Percentiles rank a stretch among this genome's conserved stretches.
Evolutionary conservation across 2,797 vertebrate species (phyloP).

Genomic region (Pampus argenteus): DNA sequence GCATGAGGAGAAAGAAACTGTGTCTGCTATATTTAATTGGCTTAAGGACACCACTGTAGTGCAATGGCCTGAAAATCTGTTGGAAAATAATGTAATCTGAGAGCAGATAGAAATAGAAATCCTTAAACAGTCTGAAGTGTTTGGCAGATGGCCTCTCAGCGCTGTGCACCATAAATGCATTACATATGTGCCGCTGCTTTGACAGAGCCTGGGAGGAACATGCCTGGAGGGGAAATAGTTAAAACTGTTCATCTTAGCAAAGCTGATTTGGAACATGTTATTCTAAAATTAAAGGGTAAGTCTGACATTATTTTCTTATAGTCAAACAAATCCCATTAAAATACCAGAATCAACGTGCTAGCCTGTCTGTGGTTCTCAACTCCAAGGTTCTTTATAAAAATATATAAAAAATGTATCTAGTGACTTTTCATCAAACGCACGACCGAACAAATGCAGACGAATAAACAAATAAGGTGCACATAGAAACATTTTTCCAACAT

Average conservation of each 20-base stretch:
- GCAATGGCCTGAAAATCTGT: slow-evolving; percentile 14
- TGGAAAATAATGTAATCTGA: slow-evolving; percentile 38
- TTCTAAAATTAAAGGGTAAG: slow-evolving; percentile 9
- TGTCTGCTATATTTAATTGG: slow-evolving; percentile 17
- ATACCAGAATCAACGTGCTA: no score
- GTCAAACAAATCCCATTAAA: background rate
- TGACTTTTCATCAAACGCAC: no score
- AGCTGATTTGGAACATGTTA: background rate
- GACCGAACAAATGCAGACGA: no score
- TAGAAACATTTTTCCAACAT: no score
- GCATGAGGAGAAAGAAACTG: background rate
- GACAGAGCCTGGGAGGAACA: slow-evolving; percentile 36
- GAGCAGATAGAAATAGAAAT: slow-evolving; percentile 49
- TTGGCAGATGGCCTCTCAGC: slow-evolving; percentile 51
- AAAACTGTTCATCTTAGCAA: slow-evolving; percentile 30
- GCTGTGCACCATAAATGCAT: slow-evolving; percentile 59
- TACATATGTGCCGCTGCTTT: slow-evolving; percentile 58
- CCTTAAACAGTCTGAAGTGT: slow-evolving; percentile 61
- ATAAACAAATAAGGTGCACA: no score
- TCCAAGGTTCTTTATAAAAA: no score
- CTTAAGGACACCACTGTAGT: slow-evolving; percentile 22
- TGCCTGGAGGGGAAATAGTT: slow-evolving; percentile 63
- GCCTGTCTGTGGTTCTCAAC: no score
- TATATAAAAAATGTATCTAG: no score
- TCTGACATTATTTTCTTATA: background rate